Conservation (phyloP, 2,113 vertebrate species). For the Alectura lathami region DNA sequence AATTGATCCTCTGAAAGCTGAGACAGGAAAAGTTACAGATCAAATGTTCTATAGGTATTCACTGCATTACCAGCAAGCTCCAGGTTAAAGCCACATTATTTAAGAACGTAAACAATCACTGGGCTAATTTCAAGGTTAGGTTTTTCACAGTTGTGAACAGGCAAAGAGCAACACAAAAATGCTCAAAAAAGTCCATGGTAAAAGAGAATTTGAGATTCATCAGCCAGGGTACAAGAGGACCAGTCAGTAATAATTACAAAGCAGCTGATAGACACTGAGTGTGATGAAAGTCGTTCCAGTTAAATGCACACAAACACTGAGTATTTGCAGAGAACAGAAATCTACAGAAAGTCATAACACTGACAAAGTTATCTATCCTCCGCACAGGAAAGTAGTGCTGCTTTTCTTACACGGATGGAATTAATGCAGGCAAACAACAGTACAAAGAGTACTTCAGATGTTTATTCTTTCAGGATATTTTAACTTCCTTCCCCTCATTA, state of each 20-base stretch:
- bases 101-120: not conserved
- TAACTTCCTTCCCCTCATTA: not conserved
- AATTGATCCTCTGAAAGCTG: not conserved
- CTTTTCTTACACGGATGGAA: not conserved
- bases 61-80: not conserved
- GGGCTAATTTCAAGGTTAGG: slow-evolving; percentile 8
- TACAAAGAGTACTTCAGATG: not conserved
- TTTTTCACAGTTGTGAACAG: slow-evolving; percentile 16
- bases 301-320: not conserved
- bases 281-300: not conserved
- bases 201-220: not conserved
- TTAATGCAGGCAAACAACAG: not conserved
- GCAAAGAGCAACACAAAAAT: not conserved
- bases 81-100: not conserved
- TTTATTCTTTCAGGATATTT: not conserved
- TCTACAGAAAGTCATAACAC: not conserved
- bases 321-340: slow-evolving; percentile 5
- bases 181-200: not conserved
- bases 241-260: not conserved
- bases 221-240: not conserved
- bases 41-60: not conserved
- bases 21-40: not conserved
- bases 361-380: not conserved
- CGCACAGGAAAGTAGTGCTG: not conserved
- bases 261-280: not conserved